Conservation (phyloP, 2,113 vertebrate species). For the Amphilophus citrinellus region DNA sequence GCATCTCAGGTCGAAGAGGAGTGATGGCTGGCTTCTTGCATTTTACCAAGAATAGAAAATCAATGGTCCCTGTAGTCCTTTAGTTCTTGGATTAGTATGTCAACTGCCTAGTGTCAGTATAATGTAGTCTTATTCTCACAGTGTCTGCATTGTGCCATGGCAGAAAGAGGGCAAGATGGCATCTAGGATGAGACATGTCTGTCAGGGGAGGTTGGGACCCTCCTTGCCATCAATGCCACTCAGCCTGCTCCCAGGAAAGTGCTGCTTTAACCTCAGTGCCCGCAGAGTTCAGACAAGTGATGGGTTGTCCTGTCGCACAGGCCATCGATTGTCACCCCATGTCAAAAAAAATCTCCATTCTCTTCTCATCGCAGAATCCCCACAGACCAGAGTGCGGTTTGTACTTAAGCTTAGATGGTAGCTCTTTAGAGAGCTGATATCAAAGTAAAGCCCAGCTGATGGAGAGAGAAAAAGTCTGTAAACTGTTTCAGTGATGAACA, state of each 20-base stretch:
- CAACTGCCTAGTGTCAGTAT: slow-evolving; percentile 70
- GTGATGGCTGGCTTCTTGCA: slow-evolving; percentile 59
- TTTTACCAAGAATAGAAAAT: slow-evolving; percentile 73
- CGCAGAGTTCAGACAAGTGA: slow-evolving; percentile 72
- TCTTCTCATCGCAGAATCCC: slow-evolving; percentile 54
- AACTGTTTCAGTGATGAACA: neutral
- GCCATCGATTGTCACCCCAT: slow-evolving; percentile 58
- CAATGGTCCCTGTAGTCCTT: slow-evolving; percentile 72
- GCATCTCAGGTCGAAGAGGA: slow-evolving; percentile 59
- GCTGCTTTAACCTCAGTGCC: slow-evolving; percentile 61
- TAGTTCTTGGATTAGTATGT: slow-evolving; percentile 76
- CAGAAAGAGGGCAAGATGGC: slow-evolving; percentile 52
- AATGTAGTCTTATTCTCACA: slow-evolving; percentile 55
- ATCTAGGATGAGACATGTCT: slow-evolving; percentile 67
- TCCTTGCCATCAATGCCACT: slow-evolving; percentile 76
- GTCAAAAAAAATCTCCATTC: slow-evolving; percentile 40
- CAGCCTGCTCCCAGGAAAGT: slow-evolving; percentile 55
- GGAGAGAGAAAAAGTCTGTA: slow-evolving; percentile 23
- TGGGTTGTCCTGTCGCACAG: slow-evolving; percentile 50
- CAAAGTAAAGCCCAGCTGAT: slow-evolving; percentile 36
- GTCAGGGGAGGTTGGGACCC: slow-evolving; percentile 76
- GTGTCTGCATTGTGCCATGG: slow-evolving; percentile 38
- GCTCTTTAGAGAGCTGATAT: slow-evolving; percentile 46
- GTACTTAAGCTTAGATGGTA: slow-evolving; percentile 25
- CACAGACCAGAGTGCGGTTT: slow-evolving; percentile 41